Conservation (phyloP, 2,113 vertebrate genomes). For the Tupaia tana region DNA sequence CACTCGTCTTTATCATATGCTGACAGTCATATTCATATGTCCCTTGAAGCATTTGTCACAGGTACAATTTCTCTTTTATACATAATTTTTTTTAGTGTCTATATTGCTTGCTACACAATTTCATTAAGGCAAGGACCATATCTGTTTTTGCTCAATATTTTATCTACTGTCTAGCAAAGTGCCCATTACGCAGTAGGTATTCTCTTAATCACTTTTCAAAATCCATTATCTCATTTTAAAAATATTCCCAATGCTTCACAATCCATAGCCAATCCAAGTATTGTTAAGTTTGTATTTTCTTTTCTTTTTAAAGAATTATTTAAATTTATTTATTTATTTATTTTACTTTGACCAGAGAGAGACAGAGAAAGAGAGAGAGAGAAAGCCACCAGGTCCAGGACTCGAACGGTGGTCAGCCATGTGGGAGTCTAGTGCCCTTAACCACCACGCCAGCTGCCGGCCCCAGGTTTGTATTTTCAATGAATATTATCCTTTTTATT, state of each 20-base stretch:
- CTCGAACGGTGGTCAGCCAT: too few species aligned
- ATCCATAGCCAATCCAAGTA: background rate
- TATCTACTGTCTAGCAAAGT: background rate
- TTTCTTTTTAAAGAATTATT: too few species aligned
- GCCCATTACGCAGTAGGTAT: background rate
- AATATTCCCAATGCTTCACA: background rate
- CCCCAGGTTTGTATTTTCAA: background rate
- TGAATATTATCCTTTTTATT: background rate
- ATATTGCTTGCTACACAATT: background rate
- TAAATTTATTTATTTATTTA: too few species aligned
- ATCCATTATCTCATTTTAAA: background rate
- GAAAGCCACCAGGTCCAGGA: too few species aligned
- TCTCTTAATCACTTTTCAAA: constrained; percentile 23
- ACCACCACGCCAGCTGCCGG: too few species aligned
- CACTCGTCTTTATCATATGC: background rate
- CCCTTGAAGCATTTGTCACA: background rate
- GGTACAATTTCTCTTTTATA: background rate
- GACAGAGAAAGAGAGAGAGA: too few species aligned
- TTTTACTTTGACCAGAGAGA: too few species aligned
- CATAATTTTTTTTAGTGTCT: background rate
- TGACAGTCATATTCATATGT: background rate
- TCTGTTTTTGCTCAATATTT: background rate
- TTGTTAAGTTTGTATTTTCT: background rate
- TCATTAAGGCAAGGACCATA: background rate
- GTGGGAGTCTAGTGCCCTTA: too few species aligned